Evolutionary conservation across 2,113 vertebrate genomes (phyloP).

Genomic region (Hemichromis elongatus): DNA sequence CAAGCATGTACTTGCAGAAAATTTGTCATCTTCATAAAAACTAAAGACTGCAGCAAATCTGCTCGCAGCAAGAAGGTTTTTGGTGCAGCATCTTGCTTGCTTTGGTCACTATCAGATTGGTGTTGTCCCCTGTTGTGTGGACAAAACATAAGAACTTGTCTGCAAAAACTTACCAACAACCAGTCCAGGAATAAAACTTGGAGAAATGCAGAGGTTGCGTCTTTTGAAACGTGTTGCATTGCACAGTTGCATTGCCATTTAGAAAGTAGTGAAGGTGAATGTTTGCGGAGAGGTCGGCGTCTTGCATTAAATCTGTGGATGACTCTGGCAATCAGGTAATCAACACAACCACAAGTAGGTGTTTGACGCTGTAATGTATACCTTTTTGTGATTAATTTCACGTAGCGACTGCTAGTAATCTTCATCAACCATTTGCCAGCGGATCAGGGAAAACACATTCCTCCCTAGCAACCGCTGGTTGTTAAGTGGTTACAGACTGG

Average conservation of each 20-base stretch:
- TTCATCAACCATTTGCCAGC: background rate
- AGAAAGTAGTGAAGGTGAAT: background rate
- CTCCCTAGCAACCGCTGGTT: background rate
- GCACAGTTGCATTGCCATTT: background rate
- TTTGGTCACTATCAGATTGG: background rate
- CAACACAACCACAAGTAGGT: background rate
- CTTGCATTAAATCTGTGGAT: background rate
- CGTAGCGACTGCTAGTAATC: background rate
- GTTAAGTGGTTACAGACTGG: background rate
- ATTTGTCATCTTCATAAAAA: background rate
- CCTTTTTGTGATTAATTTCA: background rate
- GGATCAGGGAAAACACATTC: background rate
- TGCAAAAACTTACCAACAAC: background rate
- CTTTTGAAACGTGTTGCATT: background rate
- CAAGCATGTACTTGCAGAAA: background rate
- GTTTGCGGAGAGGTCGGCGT: background rate
- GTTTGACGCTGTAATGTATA: background rate
- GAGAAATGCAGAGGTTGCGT: background rate
- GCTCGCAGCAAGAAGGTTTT: background rate
- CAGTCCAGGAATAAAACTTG: background rate
- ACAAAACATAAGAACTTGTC: background rate
- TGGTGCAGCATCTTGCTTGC: background rate
- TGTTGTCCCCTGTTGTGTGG: background rate
- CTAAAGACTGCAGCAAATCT: background rate
- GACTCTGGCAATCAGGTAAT: background rate